phyloP scores from a whole-genome alignment of 2,113 vertebrate species.

The Chaenocephalus aceratus region DNA sequence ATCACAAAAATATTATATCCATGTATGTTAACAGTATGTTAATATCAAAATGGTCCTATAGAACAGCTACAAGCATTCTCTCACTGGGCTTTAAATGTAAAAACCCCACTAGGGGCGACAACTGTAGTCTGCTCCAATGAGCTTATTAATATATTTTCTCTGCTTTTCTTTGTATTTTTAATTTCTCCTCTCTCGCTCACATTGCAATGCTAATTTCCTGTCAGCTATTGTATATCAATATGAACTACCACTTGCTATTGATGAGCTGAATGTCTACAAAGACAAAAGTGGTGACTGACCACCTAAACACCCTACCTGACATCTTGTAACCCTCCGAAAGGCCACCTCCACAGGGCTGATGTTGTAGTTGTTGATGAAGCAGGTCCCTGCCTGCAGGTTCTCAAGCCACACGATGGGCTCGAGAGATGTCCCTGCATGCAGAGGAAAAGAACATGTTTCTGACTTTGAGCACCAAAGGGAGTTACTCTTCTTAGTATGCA shows the following conservation, averaged over 20 bases:
- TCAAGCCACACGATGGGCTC: slow-evolving; percentile 92
- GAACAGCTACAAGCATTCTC: no score
- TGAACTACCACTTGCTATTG: no score
- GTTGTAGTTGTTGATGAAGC: slow-evolving; percentile 98
- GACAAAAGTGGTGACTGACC: neutral
- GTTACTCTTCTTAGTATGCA: neutral
- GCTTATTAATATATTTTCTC: neutral
- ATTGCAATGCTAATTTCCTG: no score
- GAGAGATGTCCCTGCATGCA: slow-evolving; percentile 88
- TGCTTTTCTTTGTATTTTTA: neutral
- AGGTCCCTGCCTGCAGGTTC: slow-evolving; percentile 91
- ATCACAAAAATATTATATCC: no score
- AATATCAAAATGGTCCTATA: no score
- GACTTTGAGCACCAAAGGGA: neutral
- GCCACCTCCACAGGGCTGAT: slow-evolving; percentile 88
- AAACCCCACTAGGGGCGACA: no score
- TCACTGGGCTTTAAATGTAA: no score
- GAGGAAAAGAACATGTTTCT: neutral
- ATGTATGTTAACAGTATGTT: no score
- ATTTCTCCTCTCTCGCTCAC: no score
- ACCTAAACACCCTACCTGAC: slow-evolving; percentile 86
- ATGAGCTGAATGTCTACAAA: no score
- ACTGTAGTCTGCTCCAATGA: no score
- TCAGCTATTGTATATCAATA: no score
- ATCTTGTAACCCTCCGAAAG: slow-evolving; percentile 97